Evolutionary conservation across 2,113 vertebrate species (phyloP).

Genomic region (Eulemur rufifrons): DNA sequence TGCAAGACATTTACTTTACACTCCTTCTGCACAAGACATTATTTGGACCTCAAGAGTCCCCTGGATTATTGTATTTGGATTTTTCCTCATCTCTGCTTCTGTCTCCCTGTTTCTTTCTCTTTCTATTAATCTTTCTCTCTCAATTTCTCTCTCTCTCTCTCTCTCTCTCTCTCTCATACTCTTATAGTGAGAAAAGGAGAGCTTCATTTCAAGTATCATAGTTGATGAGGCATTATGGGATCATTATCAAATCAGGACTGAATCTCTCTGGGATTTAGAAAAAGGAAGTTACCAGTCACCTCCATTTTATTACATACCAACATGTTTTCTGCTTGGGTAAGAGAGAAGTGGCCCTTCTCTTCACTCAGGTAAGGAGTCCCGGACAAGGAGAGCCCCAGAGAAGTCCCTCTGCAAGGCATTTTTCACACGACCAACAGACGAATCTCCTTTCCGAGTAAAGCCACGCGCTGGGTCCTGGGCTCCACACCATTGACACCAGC

Average conservation of each 20-base stretch:
- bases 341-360: neutral
- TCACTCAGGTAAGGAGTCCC: neutral
- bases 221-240: neutral
- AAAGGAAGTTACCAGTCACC: neutral
- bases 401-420: neutral
- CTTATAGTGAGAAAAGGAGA: neutral
- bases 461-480: accelerated
- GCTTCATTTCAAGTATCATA: neutral
- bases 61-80: neutral
- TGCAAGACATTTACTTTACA: neutral
- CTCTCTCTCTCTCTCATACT: neutral
- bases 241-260: neutral
- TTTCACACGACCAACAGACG: neutral
- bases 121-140: neutral
- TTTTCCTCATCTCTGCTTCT: neutral
- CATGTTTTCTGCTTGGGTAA: neutral
- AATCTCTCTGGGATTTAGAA: neutral
- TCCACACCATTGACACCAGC: neutral
- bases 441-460: neutral
- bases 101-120: neutral
- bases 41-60: neutral
- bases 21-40: neutral
- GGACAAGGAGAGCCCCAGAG: neutral
- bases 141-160: neutral
- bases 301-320: neutral